Percentiles rank a stretch among this genome's conserved stretches.
Evolutionary conservation across 2,888 invertebrate species (phyloP).

Genomic region (Amphipyra berbera): DNA sequence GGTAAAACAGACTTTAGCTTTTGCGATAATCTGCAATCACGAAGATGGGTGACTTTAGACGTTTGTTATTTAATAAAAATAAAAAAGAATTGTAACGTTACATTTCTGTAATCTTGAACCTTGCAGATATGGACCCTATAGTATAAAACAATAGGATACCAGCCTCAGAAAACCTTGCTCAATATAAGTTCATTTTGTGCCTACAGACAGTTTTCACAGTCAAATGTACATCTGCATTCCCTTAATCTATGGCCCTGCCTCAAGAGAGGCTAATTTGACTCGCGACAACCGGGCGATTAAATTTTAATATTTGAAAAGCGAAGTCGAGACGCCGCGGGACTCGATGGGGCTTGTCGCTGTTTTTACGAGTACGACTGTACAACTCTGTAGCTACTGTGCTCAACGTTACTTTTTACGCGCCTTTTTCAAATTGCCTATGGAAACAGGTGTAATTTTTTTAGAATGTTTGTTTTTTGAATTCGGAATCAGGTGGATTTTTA

Average conservation of each 20-base stretch:
- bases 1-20: too few species aligned
- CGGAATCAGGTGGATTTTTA: neutral
- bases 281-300: conserved; percentile 90
- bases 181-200: too few species aligned
- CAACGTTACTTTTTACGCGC: conserved; percentile 58
- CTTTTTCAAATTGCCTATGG: conserved; percentile 36
- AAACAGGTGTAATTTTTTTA: conserved; percentile 45
- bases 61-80: too few species aligned
- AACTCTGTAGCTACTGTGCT: conserved; percentile 51
- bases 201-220: too few species aligned
- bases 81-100: too few species aligned
- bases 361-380: conserved; percentile 72
- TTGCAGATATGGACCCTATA: too few species aligned
- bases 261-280: conserved; percentile 88
- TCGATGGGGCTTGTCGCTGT: conserved; percentile 80
- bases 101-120: too few species aligned
- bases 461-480: conserved; percentile 20
- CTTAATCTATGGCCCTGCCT: conserved; percentile 76
- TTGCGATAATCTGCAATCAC: neutral
- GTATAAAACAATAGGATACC: too few species aligned
- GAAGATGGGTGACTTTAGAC: too few species aligned
- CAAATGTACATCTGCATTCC: neutral
- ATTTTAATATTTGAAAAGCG: conserved; percentile 90
- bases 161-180: too few species aligned
- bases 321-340: conserved; percentile 74